Base-by-base conservation (phyloP, 2,797 vertebrate species). In the Serranus cabrilla region DNA sequence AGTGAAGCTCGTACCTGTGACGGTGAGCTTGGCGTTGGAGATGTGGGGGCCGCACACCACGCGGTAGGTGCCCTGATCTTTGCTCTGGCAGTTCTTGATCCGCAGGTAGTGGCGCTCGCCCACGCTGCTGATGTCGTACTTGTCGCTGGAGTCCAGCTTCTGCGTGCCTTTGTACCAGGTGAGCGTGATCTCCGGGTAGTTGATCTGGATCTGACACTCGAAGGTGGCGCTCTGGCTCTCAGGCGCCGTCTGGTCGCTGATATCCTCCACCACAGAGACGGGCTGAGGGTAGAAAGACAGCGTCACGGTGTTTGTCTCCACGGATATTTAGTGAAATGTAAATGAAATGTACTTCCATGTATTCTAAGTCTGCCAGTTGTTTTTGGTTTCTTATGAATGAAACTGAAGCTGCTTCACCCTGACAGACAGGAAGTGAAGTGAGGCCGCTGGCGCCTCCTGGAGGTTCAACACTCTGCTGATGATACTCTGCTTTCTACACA, bases 161-260 rank as follows among this genome's bases (percentile, higher is more conserved):
- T 97, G 95, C 1, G 97, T 99, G 63, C 97, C 98, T 87, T 97
- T 99, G 94, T 99, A 99, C 98, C 98, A 99, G 46, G 96, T 97
- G 23, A 99, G 95, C 8, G 94, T 93, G 88, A 99, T 98, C 95
- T 99, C 98, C 12, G 97, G 97, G 88, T 99, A 99, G 92, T 99
- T 98, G 88, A 99, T 98, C 88, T 93, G 95, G 89, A 99, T 96
- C 61, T 95, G 93, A 84, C 98, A 99, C 94, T 97, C 94, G 80
- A 99, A 99, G 39, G 94, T 64, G 52, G 96, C 97, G 12, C 94
- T 96, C 72, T 96, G 94, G 81, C 96, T 96, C 92, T 95, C 94
- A 61, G 94, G 72, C 20, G 94, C 91, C 0, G 82, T 96, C 90
- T 97, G 96, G 92, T 99, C 96, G 77, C 93, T 92, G 94, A 99